phyloP scores from a whole-genome alignment of 2,113 vertebrate species.

The Nibea albiflora region DNA sequence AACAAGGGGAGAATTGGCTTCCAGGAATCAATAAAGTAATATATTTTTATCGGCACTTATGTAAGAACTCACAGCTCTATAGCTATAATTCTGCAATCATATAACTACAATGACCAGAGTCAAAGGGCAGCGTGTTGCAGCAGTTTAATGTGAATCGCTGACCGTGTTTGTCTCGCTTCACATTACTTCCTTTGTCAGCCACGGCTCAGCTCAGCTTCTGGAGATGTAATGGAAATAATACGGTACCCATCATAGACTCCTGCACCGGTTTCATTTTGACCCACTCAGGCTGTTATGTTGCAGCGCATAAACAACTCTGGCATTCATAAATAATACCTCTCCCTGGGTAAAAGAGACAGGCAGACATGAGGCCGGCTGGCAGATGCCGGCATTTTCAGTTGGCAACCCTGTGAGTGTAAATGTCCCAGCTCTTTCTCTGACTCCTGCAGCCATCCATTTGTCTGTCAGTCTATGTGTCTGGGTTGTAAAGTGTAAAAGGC shows the following conservation, averaged over 20 bases:
- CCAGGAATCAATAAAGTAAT: constrained; percentile 36
- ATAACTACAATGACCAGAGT: constrained; percentile 1
- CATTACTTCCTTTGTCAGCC: constrained; percentile 22
- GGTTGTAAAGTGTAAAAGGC: constrained; percentile 5
- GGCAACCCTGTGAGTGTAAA: constrained; percentile 7
- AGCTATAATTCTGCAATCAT: neutral
- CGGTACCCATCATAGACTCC: constrained; percentile 16
- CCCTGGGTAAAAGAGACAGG: constrained; percentile 30
- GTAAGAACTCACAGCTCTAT: neutral
- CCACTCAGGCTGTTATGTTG: constrained; percentile 43
- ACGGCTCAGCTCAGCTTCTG: constrained; percentile 20
- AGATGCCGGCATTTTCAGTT: constrained; percentile 19
- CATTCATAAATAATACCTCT: constrained; percentile 57
- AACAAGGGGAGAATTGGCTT: neutral
- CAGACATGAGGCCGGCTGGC: constrained; percentile 37
- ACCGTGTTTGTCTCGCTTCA: constrained; percentile 25
- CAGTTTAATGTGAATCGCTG: constrained; percentile 17
- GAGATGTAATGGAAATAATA: constrained; percentile 44
- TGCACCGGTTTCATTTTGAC: constrained; percentile 32
- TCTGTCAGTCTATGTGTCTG: neutral
- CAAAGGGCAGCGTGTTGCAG: constrained; percentile 8
- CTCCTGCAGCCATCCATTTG: constrained; percentile 22
- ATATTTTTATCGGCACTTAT: constrained; percentile 34
- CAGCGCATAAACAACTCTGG: constrained; percentile 56
- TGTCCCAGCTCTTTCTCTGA: constrained; percentile 30